Percentiles rank a stretch among this genome's conserved stretches.
phyloP scores from a whole-genome alignment of 2,797 vertebrate genomes.

The Brachymystax lenok region DNA sequence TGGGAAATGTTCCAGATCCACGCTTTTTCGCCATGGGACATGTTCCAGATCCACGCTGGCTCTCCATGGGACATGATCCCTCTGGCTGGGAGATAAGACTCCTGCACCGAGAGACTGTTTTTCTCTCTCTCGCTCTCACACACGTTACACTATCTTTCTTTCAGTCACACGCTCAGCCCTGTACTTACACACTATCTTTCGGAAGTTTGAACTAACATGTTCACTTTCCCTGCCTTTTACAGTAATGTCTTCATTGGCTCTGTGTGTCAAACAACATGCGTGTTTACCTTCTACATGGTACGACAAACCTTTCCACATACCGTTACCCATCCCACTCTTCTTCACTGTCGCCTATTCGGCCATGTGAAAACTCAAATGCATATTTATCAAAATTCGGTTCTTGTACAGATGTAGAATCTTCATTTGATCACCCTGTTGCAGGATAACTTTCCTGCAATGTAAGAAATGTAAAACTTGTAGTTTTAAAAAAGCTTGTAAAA shows the following conservation, averaged over 20 bases:
- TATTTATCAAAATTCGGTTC: constrained; percentile 55
- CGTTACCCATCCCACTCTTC: background rate
- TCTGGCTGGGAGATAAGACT: constrained; percentile 55
- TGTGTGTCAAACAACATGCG: constrained; percentile 68
- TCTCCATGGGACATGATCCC: background rate
- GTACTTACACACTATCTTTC: constrained; percentile 49
- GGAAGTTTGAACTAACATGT: constrained; percentile 61
- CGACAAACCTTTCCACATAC: constrained; percentile 49
- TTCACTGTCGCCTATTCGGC: constrained; percentile 52
- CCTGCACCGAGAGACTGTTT: constrained; percentile 41
- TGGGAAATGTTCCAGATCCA: constrained; percentile 66
- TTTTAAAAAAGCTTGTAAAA: too few relatives aligned
- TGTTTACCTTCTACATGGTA: constrained; percentile 66
- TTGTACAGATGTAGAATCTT: constrained; percentile 9
- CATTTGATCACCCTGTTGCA: too few relatives aligned
- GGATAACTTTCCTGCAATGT: too few relatives aligned
- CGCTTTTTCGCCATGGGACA: constrained; percentile 70
- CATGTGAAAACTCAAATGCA: constrained; percentile 57
- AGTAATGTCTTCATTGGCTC: constrained; percentile 69
- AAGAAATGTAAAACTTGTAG: too few relatives aligned
- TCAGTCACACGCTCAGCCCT: constrained; percentile 44
- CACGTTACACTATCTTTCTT: constrained; percentile 50
- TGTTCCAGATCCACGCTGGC: constrained; percentile 15
- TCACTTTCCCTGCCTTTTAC: constrained; percentile 59
- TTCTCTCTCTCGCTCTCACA: constrained; percentile 47